These are phyloP conservation scores for Lordiphosa stackelbergi DNA, from an alignment of 1,140 invertebrate species.

Conservation along the genomic window DNA sequence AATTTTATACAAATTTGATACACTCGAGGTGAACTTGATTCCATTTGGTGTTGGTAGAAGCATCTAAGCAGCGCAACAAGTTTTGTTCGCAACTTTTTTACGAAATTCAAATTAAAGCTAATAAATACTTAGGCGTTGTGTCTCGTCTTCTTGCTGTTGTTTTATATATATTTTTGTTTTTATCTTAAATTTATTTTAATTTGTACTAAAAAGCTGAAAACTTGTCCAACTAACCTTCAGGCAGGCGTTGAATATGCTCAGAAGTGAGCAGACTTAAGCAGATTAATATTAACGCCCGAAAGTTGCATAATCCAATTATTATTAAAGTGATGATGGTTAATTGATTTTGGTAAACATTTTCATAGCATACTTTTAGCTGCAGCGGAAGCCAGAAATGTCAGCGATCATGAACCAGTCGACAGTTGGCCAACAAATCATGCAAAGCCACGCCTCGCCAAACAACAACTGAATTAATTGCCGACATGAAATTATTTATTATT, in stretches of 20 bases:
- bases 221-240: slow-evolving; percentile 63
- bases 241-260: slow-evolving; percentile 35
- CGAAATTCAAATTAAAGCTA: slow-evolving; percentile 73
- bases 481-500: slow-evolving; percentile 16
- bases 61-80: slow-evolving; percentile 67
- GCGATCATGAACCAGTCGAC: slow-evolving; percentile 16
- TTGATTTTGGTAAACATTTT: slow-evolving; percentile 3
- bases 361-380: slow-evolving; percentile 9
- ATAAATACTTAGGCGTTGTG: slow-evolving; percentile 68
- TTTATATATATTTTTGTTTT: slow-evolving; percentile 44
- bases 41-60: slow-evolving; percentile 55
- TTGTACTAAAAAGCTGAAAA: slow-evolving; percentile 39
- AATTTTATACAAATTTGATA: slow-evolving; percentile 76
- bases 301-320: slow-evolving; percentile 50
- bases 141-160: slow-evolving; percentile 7
- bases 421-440: slow-evolving; percentile 32
- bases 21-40: slow-evolving; percentile 75
- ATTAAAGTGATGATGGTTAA: slow-evolving; percentile 23
- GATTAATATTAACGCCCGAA: slow-evolving; percentile 39
- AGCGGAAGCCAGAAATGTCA: background rate
- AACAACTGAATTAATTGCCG: slow-evolving; percentile 29
- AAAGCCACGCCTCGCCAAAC: slow-evolving; percentile 1
- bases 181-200: slow-evolving; percentile 65
- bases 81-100: slow-evolving; percentile 59
- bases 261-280: slow-evolving; percentile 5